Evolutionary conservation across 2,113 vertebrate genomes (phyloP), one percentile per base, ranked within the genome.

Genomic region (Alethe diademata): DNA sequence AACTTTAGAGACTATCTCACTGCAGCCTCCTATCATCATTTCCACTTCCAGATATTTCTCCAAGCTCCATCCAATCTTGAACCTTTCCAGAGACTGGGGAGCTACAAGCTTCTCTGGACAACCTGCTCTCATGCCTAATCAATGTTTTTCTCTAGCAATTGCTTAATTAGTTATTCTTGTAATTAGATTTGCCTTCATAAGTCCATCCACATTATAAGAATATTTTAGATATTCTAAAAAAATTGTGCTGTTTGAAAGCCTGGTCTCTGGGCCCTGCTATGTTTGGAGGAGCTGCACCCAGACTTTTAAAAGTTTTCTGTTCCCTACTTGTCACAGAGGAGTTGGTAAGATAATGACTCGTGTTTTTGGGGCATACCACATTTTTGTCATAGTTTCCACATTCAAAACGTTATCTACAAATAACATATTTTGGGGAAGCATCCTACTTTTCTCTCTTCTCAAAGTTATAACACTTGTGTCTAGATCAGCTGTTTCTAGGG

Each of bases 331-430:
- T 51, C 19, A 53, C 10, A 51, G 11, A 73, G 56, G 61, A 19
- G 1, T 3, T 29, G 11, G 4, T 7, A 3, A 90, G 10, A 1
- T 75, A 18, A 29, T 81, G 61, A 28, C 2, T n/a, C 0, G 0
- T 28, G 8, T 1, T 79, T 69, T 40, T 45, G 14, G 2, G 11
- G 2, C 6, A 16, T 19, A 8, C 0, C 1, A 31, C 2, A 6
- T 53, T 65, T 43, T 73, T 66, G 7, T 45, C 8, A 12, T 62
- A 47, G 7, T 33, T 3, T 61, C 16, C 50, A 11, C 11, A 29
- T 89, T 79, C 25, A 86, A 28, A 3, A 22, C 0, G 1, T 19
- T 78, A 60, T 7, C 36, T 47, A 14, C 9, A 57, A 47, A 22
- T 57, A 42, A 28, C 12, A 13, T 18, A 8, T 25, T 4, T 3